Base-by-base conservation (phyloP, 2,888 invertebrate species). In the Drymonia ruficornis region DNA sequence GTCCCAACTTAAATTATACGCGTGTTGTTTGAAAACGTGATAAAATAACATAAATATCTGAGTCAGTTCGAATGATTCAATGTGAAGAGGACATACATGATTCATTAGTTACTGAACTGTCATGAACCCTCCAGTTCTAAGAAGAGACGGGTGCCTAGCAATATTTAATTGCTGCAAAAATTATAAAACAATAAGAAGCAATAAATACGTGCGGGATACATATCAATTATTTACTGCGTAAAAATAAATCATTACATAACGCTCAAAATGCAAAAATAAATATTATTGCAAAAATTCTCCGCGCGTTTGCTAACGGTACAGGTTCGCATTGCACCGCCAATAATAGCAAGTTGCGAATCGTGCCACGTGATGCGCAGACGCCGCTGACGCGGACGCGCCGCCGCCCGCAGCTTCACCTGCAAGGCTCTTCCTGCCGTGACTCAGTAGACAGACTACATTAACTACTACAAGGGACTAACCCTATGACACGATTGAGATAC, bases 361-460 rank as follows among this genome's bases (percentile, higher is more conserved):
- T 57, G 60, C 60, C 56, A 44, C 46, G 56, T 56, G 65, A 56
- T 61, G 68, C 66, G 65, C 61, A 61, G 67, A 65, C 67, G 64
- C 53, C 66, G 65, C 63, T n/a, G n/a, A n/a, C n/a, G n/a, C n/a
- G n/a, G n/a, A n/a, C n/a, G n/a, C 70, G 63, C 61, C 63, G 50
- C 9, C 31, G 23, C 48, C 69, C 62, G 65, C 60, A 65, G 72
- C 56, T 54, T 56, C 56, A 50, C 51, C 62, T 50, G 68, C 78
- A 80, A 80, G 82, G 81, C 72, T 72, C 72, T 70, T 70, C 70
- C 70, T 70, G 61, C 11, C 47, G 61, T 76, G 74, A 76, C 40
- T 71, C 72, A 73, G 55, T 62, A 56, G 40, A 47, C 42, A 18
- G 44, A 47, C 44, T 52, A 51, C 50, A 29, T 31, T 51, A 50